Conservation (phyloP, 2,113 vertebrate species). For the Syngnathus typhle region DNA sequence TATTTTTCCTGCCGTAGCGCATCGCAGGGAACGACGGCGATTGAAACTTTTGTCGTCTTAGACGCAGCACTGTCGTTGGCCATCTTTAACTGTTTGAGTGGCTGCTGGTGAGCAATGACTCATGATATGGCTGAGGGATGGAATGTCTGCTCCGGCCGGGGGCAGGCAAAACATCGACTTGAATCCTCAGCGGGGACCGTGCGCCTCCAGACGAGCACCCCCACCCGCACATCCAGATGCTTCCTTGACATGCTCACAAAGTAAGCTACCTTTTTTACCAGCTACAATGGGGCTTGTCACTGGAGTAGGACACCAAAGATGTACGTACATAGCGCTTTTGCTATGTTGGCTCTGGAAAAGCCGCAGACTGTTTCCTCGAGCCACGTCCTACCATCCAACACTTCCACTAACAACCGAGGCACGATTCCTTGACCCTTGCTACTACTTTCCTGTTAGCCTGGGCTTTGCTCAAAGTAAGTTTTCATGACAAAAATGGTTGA, state of each 20-base stretch:
- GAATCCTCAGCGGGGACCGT: slow-evolving; percentile 47
- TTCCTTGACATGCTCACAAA: slow-evolving; percentile 12
- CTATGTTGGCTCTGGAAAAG: neutral
- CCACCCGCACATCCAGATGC: slow-evolving; percentile 20
- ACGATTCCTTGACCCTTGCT: too few relatives aligned
- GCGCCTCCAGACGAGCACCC: slow-evolving; percentile 2
- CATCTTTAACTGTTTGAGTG: slow-evolving; percentile 20
- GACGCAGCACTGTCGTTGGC: neutral
- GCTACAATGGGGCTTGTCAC: neutral
- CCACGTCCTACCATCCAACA: too few relatives aligned
- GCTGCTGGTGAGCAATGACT: slow-evolving; percentile 53
- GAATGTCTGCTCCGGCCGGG: slow-evolving; percentile 32
- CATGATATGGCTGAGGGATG: slow-evolving; percentile 34
- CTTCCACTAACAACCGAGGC: too few relatives aligned
- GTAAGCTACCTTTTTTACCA: neutral
- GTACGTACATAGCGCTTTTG: too few relatives aligned
- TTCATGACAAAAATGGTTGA: neutral
- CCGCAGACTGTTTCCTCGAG: neutral
- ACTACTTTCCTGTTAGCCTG: too few relatives aligned
- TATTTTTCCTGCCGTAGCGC: neutral
- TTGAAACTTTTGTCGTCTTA: neutral
- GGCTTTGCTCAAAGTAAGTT: too few relatives aligned
- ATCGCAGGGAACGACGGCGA: neutral
- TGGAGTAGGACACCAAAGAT: too few relatives aligned
- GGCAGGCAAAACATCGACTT: slow-evolving; percentile 49